A percentile compares a stretch with the other conserved stretches of the same genome.
These are phyloP conservation scores for Oceanites oceanicus DNA, from an alignment of 2,113 vertebrate genomes.

Conservation along the genomic window DNA sequence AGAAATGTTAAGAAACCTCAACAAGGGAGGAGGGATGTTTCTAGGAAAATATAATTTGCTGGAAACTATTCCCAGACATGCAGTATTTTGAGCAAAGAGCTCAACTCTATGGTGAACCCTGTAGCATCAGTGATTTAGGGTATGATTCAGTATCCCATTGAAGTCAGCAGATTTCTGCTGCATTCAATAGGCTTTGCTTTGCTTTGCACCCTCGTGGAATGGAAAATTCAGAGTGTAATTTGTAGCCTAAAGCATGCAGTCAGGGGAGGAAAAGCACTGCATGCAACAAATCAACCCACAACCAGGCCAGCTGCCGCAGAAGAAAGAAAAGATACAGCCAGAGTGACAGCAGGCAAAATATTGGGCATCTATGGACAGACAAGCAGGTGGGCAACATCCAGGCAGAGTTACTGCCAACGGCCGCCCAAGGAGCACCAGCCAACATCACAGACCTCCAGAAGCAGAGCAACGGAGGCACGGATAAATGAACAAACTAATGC, in stretches of 20 bases:
- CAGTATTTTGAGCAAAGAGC: background rate
- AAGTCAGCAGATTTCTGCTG: background rate
- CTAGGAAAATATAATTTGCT: background rate
- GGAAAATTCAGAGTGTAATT: conserved; percentile 11
- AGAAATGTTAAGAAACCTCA: background rate
- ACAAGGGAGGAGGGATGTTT: background rate
- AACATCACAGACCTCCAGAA: background rate
- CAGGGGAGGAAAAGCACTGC: background rate
- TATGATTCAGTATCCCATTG: background rate
- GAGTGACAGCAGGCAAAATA: background rate
- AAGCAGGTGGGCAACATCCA: conserved; percentile 32
- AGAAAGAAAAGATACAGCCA: background rate
- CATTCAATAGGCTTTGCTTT: background rate
- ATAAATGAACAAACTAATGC: background rate
- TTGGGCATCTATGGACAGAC: background rate
- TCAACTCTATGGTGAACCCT: background rate
- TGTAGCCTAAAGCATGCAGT: background rate
- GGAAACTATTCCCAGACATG: background rate
- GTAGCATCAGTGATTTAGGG: background rate
- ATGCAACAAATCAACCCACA: background rate
- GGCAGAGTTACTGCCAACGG: background rate
- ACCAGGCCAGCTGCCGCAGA: conserved; percentile 6
- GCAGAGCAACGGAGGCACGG: background rate
- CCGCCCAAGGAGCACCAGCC: background rate
- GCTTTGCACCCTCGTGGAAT: background rate